Evolutionary conservation across 35 echinoderm and acorn worm genomes (phyloP), one percentile per base, ranked within the genome.

Genomic region (Chiridota heheva): DNA sequence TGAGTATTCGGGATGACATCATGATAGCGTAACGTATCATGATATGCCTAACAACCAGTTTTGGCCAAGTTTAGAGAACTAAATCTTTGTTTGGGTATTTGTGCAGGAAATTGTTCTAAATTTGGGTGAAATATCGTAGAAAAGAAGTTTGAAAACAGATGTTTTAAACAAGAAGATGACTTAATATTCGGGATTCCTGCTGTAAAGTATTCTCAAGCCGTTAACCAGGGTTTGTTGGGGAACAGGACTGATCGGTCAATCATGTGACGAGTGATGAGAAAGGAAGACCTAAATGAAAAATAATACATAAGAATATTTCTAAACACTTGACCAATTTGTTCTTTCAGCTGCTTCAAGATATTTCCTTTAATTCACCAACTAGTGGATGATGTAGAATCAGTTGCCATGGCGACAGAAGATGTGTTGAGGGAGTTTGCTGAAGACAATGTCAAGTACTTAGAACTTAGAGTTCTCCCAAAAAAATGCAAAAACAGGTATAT

Each of bases 381-480:
- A 15, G 89, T 92, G 2, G 82, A 87, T 73, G 81, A 88, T 49
- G 67, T 78, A 27, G 88, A 98, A 58, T 67, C 95, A 5, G 85
- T 98, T 91, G 58, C 80, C 73, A 89, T 98, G 69, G 85, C 86
- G 63, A 98, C 89, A 28, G 70, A 47, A 56, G 89, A 98, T 91
- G 95, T 98, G 25, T 84, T 98, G 29, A 61, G 79, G 28, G 95
- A 98, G 38, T 98, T 98, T 88, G 84, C 88, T 27, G 76, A 70
- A 40, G 95, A 98, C 64, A 87, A 87, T 60, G 85, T 98, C 2
- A 82, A 56, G 25, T 98, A 91, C 42, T 53, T 98, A 25, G 95
- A 98, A 58, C 63, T 98, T 45, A 63, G 95, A 44, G 92, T 84
- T 77, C 88, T 89, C 25, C 95, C 89, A 36, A 91, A 84, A 98